phyloP scores from a whole-genome alignment of 2,797 vertebrate genomes.

The Pogonophryne albipinna region DNA sequence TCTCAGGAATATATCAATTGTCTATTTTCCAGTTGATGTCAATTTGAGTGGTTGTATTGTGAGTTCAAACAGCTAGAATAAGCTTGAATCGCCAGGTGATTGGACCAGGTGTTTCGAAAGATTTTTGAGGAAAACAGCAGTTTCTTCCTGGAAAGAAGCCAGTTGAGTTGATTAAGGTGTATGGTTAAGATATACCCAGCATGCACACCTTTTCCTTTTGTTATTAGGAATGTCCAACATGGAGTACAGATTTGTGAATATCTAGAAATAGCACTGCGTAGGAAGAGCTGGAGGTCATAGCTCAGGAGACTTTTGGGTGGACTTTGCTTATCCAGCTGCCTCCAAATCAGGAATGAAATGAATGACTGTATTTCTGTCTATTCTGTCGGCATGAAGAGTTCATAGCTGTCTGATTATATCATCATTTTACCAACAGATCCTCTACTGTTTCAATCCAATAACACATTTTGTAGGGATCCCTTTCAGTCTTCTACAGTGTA shows the following conservation, averaged over 20 bases:
- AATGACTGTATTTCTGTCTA: not conserved
- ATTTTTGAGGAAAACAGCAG: not conserved
- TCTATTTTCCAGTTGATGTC: not conserved
- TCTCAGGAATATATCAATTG: not conserved
- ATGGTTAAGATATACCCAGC: too few relatives aligned
- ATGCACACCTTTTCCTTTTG: too few relatives aligned
- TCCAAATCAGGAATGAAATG: not conserved
- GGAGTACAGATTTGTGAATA: not conserved
- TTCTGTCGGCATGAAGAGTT: not conserved
- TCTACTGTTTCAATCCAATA: constrained; percentile 37
- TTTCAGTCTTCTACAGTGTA: constrained; percentile 14
- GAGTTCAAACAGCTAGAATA: not conserved
- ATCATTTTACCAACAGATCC: constrained; percentile 18
- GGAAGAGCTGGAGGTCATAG: not conserved
- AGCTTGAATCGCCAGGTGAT: not conserved
- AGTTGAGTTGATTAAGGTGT: not conserved
- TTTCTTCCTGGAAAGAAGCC: not conserved
- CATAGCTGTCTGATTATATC: constrained; percentile 13
- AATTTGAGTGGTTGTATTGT: too few relatives aligned
- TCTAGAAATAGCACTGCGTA: not conserved
- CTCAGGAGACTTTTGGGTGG: not conserved
- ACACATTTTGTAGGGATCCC: constrained; percentile 18
- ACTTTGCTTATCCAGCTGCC: not conserved
- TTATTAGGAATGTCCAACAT: not conserved
- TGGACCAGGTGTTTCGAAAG: not conserved